A percentile compares a stretch with the other conserved stretches of the same genome.
phyloP scores from a whole-genome alignment of 1,140 invertebrate genomes.

The Plectrocnemia conspersa region DNA sequence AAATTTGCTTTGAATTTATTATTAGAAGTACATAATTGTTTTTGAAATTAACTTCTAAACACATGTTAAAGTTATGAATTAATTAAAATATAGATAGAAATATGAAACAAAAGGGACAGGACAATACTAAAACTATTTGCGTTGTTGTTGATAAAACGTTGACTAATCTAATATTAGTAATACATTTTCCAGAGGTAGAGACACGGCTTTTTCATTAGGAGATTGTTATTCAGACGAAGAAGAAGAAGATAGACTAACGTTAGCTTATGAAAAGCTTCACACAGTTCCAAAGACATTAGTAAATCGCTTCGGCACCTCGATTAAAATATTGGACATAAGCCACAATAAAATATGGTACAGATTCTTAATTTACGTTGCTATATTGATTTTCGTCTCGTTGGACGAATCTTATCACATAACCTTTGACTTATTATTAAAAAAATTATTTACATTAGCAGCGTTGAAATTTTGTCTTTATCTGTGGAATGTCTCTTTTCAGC shows the following conservation, averaged over 20 bases:
- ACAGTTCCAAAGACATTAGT: conserved; percentile 55
- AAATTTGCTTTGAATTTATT: no score
- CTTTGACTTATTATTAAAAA: neutral
- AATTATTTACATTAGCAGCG: neutral
- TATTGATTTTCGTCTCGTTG: neutral
- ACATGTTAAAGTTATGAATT: neutral
- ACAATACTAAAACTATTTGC: no score
- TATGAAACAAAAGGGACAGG: no score
- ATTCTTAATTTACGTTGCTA: neutral
- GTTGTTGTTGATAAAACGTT: neutral
- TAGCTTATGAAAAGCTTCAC: conserved; percentile 56
- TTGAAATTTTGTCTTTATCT: neutral
- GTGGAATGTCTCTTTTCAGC: conserved; percentile 47
- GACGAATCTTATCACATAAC: no score
- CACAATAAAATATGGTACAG: conserved; percentile 64
- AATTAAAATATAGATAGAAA: neutral
- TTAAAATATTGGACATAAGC: conserved; percentile 63
- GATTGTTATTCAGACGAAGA: conserved; percentile 37
- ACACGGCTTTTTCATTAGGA: neutral
- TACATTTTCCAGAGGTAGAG: neutral
- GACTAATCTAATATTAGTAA: neutral
- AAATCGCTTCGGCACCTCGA: conserved; percentile 49
- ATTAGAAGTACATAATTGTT: no score
- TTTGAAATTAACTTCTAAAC: neutral
- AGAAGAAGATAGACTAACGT: conserved; percentile 49